phyloP scores from a whole-genome alignment of 2,888 invertebrate species.

The Lepeophtheirus nordmannii region DNA sequence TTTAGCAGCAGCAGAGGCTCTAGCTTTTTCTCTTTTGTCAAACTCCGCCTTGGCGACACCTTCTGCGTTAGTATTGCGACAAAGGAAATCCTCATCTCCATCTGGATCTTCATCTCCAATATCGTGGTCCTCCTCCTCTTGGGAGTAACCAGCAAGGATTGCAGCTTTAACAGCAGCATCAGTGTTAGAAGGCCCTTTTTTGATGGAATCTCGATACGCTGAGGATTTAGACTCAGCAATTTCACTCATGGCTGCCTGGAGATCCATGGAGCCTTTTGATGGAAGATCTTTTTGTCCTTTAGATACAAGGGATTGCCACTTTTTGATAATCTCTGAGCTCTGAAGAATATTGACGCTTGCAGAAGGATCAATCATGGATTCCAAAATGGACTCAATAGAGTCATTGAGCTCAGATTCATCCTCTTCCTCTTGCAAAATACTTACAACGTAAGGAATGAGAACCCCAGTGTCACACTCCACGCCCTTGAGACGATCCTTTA shows the following conservation, averaged over 20 bases:
- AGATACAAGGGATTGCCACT: neutral
- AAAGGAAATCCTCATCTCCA: conserved; percentile 4
- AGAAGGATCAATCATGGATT: neutral
- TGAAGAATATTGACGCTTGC: neutral
- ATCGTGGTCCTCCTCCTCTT: neutral
- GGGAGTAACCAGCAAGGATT: conserved; percentile 8
- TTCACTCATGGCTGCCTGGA: neutral
- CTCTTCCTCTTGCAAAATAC: conserved; percentile 15
- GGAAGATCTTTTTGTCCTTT: neutral
- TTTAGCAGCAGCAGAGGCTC: conserved; percentile 10
- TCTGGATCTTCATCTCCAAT: conserved; percentile 6
- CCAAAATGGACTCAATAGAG: neutral
- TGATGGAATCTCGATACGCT: neutral
- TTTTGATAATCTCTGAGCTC: neutral
- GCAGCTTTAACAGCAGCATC: conserved; percentile 19
- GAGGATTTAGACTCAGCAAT: conserved; percentile 10
- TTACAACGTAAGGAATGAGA: conserved; percentile 8
- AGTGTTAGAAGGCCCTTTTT: neutral
- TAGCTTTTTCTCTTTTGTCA: conserved; percentile 10
- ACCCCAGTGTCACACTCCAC: conserved; percentile 14
- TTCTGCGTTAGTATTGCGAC: conserved; percentile 13
- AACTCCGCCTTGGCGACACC: conserved; percentile 10
- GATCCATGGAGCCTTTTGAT: neutral
- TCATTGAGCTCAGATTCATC: neutral
- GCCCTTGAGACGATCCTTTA: neutral